Evolutionary conservation across 2,888 invertebrate species (phyloP).

Genomic region (Molorchus minor): DNA sequence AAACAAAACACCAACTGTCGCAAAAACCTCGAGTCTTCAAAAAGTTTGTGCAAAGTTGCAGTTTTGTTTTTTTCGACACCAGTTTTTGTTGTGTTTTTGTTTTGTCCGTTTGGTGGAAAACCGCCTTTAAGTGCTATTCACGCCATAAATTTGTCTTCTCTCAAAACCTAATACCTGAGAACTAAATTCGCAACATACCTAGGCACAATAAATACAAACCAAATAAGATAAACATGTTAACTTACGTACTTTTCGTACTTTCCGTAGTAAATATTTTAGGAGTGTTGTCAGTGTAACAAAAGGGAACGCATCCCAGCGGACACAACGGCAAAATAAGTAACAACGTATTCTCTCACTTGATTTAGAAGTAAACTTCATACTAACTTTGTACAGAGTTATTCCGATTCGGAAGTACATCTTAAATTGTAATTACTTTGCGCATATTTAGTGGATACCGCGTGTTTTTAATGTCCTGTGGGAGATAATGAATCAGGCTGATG

Average conservation of each 20-base stretch:
- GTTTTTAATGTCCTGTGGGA: conserved; percentile 59
- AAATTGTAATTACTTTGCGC: conserved; percentile 58
- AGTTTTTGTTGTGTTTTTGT: too few species aligned
- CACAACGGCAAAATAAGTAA: conserved; percentile 45
- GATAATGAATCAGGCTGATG: conserved; percentile 56
- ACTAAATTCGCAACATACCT: too few species aligned
- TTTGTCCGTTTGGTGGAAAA: too few species aligned
- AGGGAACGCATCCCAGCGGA: conserved; percentile 45
- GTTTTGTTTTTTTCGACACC: too few species aligned
- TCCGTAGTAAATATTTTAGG: conserved; percentile 42
- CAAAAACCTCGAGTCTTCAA: too few species aligned
- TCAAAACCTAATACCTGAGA: too few species aligned
- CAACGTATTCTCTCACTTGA: conserved; percentile 49
- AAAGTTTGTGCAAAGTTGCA: too few species aligned
- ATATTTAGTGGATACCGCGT: conserved; percentile 61
- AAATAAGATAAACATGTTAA: conserved; percentile 34
- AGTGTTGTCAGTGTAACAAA: conserved; percentile 48
- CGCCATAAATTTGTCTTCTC: too few species aligned
- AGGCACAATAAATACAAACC: conserved; percentile 30
- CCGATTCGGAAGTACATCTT: conserved; percentile 54
- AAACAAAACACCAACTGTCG: too few species aligned
- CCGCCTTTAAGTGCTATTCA: too few species aligned
- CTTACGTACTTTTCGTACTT: too few species aligned
- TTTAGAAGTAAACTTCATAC: conserved; percentile 53
- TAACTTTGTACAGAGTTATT: conserved; percentile 53